phyloP scores from a whole-genome alignment of 2,797 vertebrate genomes.

The Eurystomus glaucurus region DNA sequence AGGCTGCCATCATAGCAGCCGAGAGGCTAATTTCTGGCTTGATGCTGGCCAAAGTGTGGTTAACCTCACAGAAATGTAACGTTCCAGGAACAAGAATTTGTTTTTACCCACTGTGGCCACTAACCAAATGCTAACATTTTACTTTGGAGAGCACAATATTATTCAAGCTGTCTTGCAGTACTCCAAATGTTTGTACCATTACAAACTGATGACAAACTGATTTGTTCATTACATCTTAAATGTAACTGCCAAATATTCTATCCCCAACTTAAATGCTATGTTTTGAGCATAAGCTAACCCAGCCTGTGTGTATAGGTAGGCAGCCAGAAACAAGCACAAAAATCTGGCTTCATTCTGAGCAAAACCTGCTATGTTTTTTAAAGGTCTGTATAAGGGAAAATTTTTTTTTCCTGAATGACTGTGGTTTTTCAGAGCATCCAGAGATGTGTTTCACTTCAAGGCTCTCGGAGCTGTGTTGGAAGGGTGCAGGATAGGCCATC shows the following conservation, averaged over 20 bases:
- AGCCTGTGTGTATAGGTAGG: conserved; percentile 34
- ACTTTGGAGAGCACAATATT: conserved; percentile 44
- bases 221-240: conserved; percentile 62
- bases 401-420: neutral
- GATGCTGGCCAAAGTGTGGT: conserved; percentile 56
- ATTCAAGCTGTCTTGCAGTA: conserved; percentile 36
- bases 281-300: conserved; percentile 14
- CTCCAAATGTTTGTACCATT: conserved; percentile 40
- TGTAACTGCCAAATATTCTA: conserved; percentile 26
- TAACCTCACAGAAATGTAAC: conserved; percentile 61
- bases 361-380: neutral
- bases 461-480: neutral
- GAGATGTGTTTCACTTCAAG: neutral
- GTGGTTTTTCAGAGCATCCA: neutral
- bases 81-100: conserved; percentile 19
- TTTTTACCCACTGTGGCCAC: conserved; percentile 51
- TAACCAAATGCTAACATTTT: conserved; percentile 64
- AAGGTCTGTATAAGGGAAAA: neutral
- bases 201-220: conserved; percentile 64
- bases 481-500: neutral
- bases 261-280: neutral
- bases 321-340: conserved; percentile 36
- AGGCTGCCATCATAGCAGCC: neutral
- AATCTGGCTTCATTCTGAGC: neutral
- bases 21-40: conserved; percentile 45